These are phyloP conservation scores for Laticauda colubrina DNA, from an alignment of 2,113 vertebrate species.

Conservation along the genomic window DNA sequence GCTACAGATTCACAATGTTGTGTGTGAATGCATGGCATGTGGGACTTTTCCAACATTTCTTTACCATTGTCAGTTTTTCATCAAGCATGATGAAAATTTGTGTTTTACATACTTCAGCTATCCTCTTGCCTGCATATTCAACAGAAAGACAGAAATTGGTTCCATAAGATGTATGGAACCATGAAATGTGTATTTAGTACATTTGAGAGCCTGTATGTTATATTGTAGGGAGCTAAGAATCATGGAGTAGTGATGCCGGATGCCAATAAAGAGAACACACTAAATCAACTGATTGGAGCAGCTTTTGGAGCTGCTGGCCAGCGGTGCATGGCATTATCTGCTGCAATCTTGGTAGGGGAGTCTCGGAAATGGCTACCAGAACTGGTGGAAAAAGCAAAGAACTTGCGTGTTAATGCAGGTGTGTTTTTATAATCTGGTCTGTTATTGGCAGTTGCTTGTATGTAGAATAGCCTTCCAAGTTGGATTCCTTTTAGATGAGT, in stretches of 20 bases:
- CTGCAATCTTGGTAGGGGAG: conserved; percentile 90
- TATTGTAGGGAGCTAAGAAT: conserved; percentile 92
- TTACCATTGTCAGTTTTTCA: not conserved
- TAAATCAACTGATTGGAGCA: conserved; percentile 95
- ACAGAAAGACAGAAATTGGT: not conserved
- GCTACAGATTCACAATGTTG: not conserved
- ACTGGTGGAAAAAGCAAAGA: conserved; percentile 88
- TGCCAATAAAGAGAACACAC: conserved; percentile 95
- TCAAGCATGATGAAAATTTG: too few relatives aligned
- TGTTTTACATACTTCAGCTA: not conserved
- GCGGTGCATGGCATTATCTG: conserved; percentile 97
- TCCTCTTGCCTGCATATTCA: not conserved
- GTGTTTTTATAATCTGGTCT: conserved; percentile 4
- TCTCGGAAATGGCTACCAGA: conserved; percentile 89
- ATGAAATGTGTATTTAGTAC: not conserved
- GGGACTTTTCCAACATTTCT: not conserved
- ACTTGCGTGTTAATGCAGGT: conserved; percentile 90
- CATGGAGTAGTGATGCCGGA: conserved; percentile 98
- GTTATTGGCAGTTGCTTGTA: not conserved
- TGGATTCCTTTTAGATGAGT: not conserved
- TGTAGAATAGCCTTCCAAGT: not conserved
- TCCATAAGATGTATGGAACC: not conserved
- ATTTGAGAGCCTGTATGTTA: not conserved
- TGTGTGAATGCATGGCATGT: not conserved
- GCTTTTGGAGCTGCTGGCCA: conserved; percentile 97